These are phyloP conservation scores for Zosterops lateralis DNA, from an alignment of 2,113 vertebrate species.

Conservation along the genomic window DNA sequence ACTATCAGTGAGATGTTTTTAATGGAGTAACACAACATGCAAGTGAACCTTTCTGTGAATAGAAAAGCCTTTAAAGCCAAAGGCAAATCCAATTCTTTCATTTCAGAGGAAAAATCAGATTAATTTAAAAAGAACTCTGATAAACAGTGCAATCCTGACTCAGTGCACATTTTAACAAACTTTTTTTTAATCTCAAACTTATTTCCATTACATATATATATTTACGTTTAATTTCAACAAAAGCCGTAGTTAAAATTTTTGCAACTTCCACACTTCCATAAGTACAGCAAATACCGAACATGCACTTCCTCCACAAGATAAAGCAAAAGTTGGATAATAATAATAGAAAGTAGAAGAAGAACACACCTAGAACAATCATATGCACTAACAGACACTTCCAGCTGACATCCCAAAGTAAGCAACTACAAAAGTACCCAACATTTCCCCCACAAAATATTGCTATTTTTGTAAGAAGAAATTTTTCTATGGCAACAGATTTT, in stretches of 20 bases:
- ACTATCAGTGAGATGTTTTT: background rate
- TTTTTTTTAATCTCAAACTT: background rate
- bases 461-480: slow-evolving; percentile 44
- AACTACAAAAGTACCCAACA: background rate
- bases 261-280: background rate
- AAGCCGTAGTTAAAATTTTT: background rate
- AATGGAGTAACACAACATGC: background rate
- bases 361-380: background rate
- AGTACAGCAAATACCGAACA: background rate
- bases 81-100: background rate
- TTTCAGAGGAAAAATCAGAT: background rate
- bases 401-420: background rate
- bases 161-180: background rate
- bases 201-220: background rate
- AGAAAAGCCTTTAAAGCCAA: slow-evolving; percentile 23
- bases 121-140: background rate
- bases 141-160: background rate
- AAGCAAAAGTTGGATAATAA: background rate
- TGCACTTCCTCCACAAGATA: background rate
- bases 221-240: background rate
- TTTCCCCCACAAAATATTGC: slow-evolving; percentile 16
- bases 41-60: background rate
- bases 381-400: background rate
- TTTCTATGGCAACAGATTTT: slow-evolving; percentile 46
- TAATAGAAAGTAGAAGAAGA: background rate